Evolutionary conservation across 2,797 vertebrate genomes (phyloP).

Genomic region (Parotocinclus haroldoi): DNA sequence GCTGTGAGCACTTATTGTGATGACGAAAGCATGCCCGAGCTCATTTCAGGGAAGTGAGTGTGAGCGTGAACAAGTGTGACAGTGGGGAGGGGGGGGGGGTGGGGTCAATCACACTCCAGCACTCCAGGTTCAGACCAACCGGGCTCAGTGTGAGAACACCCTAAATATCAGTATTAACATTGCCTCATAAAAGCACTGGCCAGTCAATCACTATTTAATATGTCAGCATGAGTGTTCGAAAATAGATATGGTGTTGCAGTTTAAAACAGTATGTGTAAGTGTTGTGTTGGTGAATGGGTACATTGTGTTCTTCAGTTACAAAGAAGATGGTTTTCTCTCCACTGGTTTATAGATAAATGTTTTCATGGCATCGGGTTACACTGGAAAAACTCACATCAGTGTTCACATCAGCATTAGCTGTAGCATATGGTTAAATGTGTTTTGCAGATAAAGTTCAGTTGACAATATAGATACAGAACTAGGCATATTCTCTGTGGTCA

Average conservation of each 20-base stretch:
- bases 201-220: too few relatives aligned
- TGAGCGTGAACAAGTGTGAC: too few relatives aligned
- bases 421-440: constrained; percentile 32
- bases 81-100: too few relatives aligned
- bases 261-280: constrained; percentile 35
- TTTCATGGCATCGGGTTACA: constrained; percentile 48
- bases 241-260: too few relatives aligned
- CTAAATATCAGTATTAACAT: too few relatives aligned
- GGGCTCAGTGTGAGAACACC: too few relatives aligned
- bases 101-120: too few relatives aligned
- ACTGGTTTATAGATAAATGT: constrained; percentile 50
- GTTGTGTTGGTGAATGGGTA: constrained; percentile 48
- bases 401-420: constrained; percentile 43
- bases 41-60: too few relatives aligned
- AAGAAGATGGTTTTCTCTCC: constrained; percentile 41
- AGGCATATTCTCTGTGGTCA: constrained; percentile 14
- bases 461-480: constrained; percentile 31
- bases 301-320: constrained; percentile 46
- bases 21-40: too few relatives aligned
- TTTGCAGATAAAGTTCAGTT: constrained; percentile 36
- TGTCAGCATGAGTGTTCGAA: background rate
- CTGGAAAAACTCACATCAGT: constrained; percentile 30
- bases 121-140: too few relatives aligned
- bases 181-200: too few relatives aligned
- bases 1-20: too few relatives aligned